These are phyloP conservation scores for Nudaria mundana DNA, from an alignment of 2,888 invertebrate species.

Conservation along the genomic window DNA sequence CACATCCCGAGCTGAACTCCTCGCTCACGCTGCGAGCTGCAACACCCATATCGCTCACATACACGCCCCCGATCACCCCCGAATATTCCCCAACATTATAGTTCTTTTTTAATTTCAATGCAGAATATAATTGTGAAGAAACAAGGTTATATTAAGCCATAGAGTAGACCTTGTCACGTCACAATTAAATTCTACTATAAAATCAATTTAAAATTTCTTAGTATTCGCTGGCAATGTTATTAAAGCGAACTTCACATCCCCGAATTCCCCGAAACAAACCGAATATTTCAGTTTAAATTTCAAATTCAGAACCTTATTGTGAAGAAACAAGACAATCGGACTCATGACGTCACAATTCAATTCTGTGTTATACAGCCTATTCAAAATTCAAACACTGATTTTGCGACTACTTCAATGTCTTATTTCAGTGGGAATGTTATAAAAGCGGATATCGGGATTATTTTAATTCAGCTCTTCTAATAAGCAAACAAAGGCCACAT, in stretches of 20 bases:
- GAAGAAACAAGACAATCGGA: neutral
- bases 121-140: neutral
- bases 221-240: too few relatives aligned
- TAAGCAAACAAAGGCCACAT: conserved; percentile 21
- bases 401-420: conserved; percentile 6
- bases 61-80: conserved; percentile 49
- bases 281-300: neutral
- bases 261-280: too few relatives aligned
- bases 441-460: conserved; percentile 22
- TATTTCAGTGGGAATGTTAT: conserved; percentile 14
- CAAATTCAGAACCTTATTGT: neutral
- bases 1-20: conserved; percentile 97
- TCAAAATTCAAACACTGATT: neutral
- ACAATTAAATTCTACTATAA: neutral
- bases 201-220: too few relatives aligned
- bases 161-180: neutral
- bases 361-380: neutral
- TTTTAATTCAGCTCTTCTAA: conserved; percentile 20
- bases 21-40: conserved; percentile 97
- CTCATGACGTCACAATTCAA: conserved; percentile 2
- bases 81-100: conserved; percentile 1
- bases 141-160: too few relatives aligned
- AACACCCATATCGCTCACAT: conserved; percentile 68
- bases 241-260: neutral
- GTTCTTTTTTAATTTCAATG: neutral